phyloP scores from a whole-genome alignment of 2,113 vertebrate genomes.

The Ranitomeya variabilis region DNA sequence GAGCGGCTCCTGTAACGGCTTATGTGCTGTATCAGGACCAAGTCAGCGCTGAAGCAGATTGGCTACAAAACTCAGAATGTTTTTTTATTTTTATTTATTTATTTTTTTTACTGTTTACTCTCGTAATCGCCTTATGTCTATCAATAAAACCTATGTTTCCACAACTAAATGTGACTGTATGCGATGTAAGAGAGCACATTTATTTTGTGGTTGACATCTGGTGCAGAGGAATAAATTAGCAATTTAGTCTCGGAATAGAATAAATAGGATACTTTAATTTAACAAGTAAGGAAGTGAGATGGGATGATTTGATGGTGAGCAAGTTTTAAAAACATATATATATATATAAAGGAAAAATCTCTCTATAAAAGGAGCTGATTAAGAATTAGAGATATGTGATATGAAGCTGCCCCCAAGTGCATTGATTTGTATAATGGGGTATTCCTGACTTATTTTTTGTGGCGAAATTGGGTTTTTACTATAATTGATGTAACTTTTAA shows the following conservation, averaged over 20 bases:
- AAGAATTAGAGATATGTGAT: neutral
- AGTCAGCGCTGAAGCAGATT: constrained; percentile 5
- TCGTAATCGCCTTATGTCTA: constrained; percentile 52
- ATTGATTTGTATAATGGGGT: no score
- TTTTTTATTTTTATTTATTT: neutral
- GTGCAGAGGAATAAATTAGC: constrained; percentile 52
- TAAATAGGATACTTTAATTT: constrained; percentile 50
- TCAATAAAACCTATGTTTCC: constrained; percentile 53
- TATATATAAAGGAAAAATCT: neutral
- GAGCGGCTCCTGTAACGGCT: neutral
- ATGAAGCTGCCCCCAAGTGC: neutral
- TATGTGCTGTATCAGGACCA: neutral
- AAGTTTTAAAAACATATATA: neutral
- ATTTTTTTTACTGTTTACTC: neutral
- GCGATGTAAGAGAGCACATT: constrained; percentile 38
- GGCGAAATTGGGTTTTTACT: no score
- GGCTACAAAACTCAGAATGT: constrained; percentile 8
- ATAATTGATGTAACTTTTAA: no score
- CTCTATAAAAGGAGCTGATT: neutral
- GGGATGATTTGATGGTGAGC: neutral
- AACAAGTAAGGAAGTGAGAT: constrained; percentile 24
- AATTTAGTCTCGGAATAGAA: constrained; percentile 35
- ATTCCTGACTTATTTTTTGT: no score
- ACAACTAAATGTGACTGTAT: constrained; percentile 41
- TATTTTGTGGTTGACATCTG: constrained; percentile 54